These are phyloP conservation scores for Radopholus similis DNA, from an alignment of 1,140 invertebrate genomes.

Conservation along the genomic window DNA sequence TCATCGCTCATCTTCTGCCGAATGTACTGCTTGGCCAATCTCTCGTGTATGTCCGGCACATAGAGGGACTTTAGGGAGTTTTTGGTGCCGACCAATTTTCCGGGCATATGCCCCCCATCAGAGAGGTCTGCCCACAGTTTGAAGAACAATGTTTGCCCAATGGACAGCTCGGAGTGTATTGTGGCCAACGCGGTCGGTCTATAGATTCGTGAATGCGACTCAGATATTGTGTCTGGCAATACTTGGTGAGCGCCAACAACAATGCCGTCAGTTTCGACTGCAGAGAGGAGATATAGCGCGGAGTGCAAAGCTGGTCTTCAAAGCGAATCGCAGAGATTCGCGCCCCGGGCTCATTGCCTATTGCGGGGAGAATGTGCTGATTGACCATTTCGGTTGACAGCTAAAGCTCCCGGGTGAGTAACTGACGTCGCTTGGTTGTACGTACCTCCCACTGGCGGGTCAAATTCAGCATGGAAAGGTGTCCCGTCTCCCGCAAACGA, in stretches of 20 bases:
- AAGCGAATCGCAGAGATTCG: slow-evolving; percentile 27
- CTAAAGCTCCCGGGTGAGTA: too few relatives aligned
- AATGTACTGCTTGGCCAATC: slow-evolving; percentile 28
- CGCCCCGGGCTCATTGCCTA: slow-evolving; percentile 10
- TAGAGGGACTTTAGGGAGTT: slow-evolving; percentile 43
- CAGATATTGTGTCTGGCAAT: slow-evolving; percentile 4
- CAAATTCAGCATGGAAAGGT: slow-evolving; percentile 39
- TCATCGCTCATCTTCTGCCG: slow-evolving; percentile 21
- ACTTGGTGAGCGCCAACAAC: slow-evolving; percentile 40
- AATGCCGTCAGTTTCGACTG: slow-evolving; percentile 29
- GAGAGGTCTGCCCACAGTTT: slow-evolving; percentile 35
- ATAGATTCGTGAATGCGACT: not conserved
- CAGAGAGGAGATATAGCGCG: slow-evolving; percentile 23
- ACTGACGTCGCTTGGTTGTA: too few relatives aligned
- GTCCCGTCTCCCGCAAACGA: slow-evolving; percentile 32
- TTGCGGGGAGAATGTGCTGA: slow-evolving; percentile 36
- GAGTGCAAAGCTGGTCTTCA: slow-evolving; percentile 42
- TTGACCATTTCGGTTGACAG: slow-evolving; percentile 41
- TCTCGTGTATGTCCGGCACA: slow-evolving; percentile 31
- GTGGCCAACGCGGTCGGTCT: slow-evolving; percentile 22
- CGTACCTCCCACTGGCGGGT: slow-evolving; percentile 19
- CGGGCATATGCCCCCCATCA: slow-evolving; percentile 34
- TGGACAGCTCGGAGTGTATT: slow-evolving; percentile 19
- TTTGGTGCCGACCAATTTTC: slow-evolving; percentile 39
- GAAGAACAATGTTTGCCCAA: slow-evolving; percentile 37